These are phyloP conservation scores for Phragmatobia fuliginosa DNA, from an alignment of 2,888 invertebrate genomes.

Conservation along the genomic window DNA sequence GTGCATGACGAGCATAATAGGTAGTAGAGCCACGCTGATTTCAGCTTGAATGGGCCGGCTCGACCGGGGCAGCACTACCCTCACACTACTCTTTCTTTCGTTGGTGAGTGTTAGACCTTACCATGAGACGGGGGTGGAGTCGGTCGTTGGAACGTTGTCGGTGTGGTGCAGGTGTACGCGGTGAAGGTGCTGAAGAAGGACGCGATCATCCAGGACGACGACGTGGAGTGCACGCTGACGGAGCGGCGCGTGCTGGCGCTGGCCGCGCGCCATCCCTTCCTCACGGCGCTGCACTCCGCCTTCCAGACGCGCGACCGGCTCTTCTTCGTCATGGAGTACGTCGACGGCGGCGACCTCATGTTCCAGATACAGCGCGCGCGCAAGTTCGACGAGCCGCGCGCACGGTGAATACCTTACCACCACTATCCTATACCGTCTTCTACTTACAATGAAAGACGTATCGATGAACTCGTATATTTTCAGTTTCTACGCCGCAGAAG, in stretches of 20 bases:
- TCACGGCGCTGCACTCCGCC: slow-evolving; percentile 98
- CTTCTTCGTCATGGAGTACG: slow-evolving; percentile 99
- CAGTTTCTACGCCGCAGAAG: slow-evolving; percentile 98
- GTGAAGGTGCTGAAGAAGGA: slow-evolving; percentile 98
- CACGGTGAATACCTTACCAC: slow-evolving; percentile 85
- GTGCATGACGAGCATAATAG: too few species aligned
- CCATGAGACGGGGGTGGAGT: too few species aligned
- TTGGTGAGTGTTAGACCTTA: too few species aligned
- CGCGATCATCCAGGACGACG: slow-evolving; percentile 99
- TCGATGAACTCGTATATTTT: slow-evolving; percentile 19
- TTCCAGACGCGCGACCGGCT: slow-evolving; percentile 98
- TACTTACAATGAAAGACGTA: too few species aligned
- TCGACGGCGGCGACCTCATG: slow-evolving; percentile 99
- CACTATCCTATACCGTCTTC: too few species aligned
- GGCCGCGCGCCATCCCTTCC: slow-evolving; percentile 99
- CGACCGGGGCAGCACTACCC: too few species aligned
- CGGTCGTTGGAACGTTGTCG: too few species aligned
- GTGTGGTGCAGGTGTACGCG: slow-evolving; percentile 88
- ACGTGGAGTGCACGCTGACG: slow-evolving; percentile 99
- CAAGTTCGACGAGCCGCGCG: slow-evolving; percentile 98
- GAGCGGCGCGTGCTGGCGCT: slow-evolving; percentile 98
- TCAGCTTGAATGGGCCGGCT: too few species aligned
- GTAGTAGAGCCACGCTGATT: too few species aligned
- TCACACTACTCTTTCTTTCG: too few species aligned
- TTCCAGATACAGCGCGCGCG: slow-evolving; percentile 99